These are phyloP conservation scores for Dunckerocampus dactyliophorus DNA, from an alignment of 2,113 vertebrate species.

Conservation along the genomic window DNA sequence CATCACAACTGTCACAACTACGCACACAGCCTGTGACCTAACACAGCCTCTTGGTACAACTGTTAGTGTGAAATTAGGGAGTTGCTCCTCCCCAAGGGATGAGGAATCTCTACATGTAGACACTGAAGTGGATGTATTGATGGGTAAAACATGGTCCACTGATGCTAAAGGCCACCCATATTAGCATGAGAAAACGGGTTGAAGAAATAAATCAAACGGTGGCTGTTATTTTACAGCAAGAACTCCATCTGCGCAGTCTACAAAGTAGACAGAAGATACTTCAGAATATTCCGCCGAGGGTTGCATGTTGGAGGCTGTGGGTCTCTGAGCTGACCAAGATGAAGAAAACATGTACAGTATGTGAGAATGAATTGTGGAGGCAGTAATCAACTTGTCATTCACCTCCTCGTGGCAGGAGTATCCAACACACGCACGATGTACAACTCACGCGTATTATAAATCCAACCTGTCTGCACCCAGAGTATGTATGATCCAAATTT, in stretches of 20 bases:
- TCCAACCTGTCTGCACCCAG: slow-evolving; percentile 39
- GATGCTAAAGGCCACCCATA: slow-evolving; percentile 18
- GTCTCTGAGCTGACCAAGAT: slow-evolving; percentile 3
- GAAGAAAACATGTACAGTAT: slow-evolving; percentile 4
- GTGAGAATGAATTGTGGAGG: not conserved
- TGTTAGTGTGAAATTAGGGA: slow-evolving; percentile 12
- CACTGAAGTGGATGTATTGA: slow-evolving; percentile 31
- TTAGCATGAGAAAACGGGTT: slow-evolving; percentile 21
- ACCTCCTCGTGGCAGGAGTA: slow-evolving; percentile 8
- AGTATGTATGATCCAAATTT: slow-evolving; percentile 22
- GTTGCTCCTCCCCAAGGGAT: slow-evolving; percentile 23
- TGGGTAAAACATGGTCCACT: slow-evolving; percentile 43
- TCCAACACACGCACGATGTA: slow-evolving; percentile 5
- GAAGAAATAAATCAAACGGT: slow-evolving; percentile 26
- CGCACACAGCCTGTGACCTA: not conserved
- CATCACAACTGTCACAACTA: too few relatives aligned
- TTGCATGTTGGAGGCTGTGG: not conserved
- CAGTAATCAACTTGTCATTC: slow-evolving; percentile 17
- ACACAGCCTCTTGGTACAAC: not conserved
- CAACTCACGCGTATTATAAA: slow-evolving; percentile 36
- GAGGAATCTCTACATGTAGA: slow-evolving; percentile 16
- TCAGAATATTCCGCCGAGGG: not conserved
- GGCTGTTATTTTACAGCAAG: slow-evolving; percentile 25
- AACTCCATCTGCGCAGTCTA: not conserved
- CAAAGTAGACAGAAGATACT: not conserved